Evolutionary conservation across 2,113 vertebrate genomes (phyloP).

Genomic region (Rhinogobius similis): DNA sequence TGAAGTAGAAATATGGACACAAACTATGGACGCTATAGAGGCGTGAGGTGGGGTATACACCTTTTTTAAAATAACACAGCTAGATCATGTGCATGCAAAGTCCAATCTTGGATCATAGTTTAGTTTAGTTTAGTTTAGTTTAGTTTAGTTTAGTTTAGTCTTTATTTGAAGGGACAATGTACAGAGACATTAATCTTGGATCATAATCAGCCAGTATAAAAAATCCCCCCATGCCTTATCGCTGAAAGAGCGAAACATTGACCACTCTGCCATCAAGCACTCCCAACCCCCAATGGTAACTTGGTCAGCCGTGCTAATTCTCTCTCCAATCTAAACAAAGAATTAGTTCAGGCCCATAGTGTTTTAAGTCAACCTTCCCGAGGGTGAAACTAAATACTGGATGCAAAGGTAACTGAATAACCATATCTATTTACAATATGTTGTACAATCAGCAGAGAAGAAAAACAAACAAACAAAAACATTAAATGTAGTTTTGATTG

Average conservation of each 20-base stretch:
- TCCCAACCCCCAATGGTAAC: neutral
- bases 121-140: no score
- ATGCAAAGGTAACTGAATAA: neutral
- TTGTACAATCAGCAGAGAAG: no score
- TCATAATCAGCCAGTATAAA: neutral
- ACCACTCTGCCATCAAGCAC: neutral
- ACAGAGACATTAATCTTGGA: no score
- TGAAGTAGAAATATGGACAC: neutral
- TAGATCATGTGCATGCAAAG: neutral
- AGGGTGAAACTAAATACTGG: neutral
- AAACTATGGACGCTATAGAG: neutral
- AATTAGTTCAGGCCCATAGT: neutral
- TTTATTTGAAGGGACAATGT: no score
- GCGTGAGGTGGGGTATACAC: neutral
- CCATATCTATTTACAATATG: neutral
- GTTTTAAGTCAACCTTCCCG: neutral
- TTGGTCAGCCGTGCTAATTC: neutral
- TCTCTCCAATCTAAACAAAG: neutral
- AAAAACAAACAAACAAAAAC: neutral
- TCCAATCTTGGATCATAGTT: neutral
- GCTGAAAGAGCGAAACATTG: neutral
- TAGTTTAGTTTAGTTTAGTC: no score
- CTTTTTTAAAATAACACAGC: no score
- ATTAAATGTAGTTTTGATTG: neutral
- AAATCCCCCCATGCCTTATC: neutral